Percentiles rank a stretch among this genome's conserved stretches.
Evolutionary conservation across 2,888 invertebrate genomes (phyloP).

Genomic region (Embidobia sp.): DNA sequence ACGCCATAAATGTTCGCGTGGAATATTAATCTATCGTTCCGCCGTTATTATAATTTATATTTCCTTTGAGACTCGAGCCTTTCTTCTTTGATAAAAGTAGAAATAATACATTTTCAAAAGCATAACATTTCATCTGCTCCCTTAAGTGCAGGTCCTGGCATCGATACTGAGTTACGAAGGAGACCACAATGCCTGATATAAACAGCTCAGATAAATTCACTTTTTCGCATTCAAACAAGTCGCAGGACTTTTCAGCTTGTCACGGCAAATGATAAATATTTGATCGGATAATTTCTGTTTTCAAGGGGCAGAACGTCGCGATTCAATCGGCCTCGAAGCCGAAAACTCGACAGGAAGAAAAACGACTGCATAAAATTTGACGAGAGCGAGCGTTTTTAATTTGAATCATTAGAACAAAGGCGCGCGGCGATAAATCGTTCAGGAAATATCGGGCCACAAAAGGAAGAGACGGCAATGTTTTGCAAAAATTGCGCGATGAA

Average conservation of each 20-base stretch:
- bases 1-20: constrained; percentile 54
- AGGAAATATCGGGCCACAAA: constrained; percentile 32
- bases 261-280: constrained; percentile 9
- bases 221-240: constrained; percentile 17
- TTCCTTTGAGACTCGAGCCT: constrained; percentile 51
- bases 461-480: constrained; percentile 39
- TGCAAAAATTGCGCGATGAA: constrained; percentile 41
- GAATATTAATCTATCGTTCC: constrained; percentile 58
- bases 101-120: constrained; percentile 53
- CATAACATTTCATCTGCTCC: constrained; percentile 43
- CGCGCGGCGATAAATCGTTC: constrained; percentile 28
- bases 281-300: constrained; percentile 9
- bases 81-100: constrained; percentile 48
- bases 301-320: neutral
- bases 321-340: neutral
- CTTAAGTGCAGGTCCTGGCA: constrained; percentile 15
- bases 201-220: constrained; percentile 3
- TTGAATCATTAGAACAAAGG: constrained; percentile 24
- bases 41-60: constrained; percentile 57
- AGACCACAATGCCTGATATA: constrained; percentile 12
- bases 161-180: constrained; percentile 19
- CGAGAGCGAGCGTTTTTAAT: constrained; percentile 1
- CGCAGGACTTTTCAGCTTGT: constrained; percentile 7
- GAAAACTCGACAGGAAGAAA: constrained; percentile 4
- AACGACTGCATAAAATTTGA: constrained; percentile 15